Percentiles rank a stretch among this genome's conserved stretches.
phyloP scores from a whole-genome alignment of 35 echinoderm and acorn worm species.

The Antedon bifida region DNA sequence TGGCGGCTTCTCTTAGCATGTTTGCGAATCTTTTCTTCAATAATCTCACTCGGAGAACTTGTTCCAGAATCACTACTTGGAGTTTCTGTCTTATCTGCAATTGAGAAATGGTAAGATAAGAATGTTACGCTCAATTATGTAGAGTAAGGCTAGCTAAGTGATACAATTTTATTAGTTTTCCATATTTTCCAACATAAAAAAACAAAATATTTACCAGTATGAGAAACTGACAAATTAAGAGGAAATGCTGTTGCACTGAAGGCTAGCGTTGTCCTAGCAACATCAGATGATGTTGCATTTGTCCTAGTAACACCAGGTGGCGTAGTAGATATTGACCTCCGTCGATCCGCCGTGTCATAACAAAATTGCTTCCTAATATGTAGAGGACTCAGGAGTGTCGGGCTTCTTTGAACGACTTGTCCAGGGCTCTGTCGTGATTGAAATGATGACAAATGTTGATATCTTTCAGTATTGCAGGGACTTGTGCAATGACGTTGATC shows the following conservation, averaged over 20 bases:
- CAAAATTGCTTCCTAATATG: not conserved
- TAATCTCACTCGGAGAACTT: conserved; percentile 40
- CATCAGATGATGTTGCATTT: not conserved
- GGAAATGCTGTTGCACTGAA: not conserved
- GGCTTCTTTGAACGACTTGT: not conserved
- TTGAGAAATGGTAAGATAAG: too few species aligned
- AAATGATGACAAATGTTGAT: not conserved
- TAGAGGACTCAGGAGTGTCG: not conserved
- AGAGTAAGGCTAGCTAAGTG: too few species aligned
- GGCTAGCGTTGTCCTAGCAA: not conserved
- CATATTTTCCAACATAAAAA: too few species aligned
- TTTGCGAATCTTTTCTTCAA: conserved; percentile 25
- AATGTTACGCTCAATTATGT: too few species aligned
- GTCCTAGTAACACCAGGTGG: not conserved
- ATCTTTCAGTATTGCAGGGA: not conserved
- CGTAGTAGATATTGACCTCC: not conserved
- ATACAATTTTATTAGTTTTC: too few species aligned
- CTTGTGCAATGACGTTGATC: not conserved
- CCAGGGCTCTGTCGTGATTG: not conserved
- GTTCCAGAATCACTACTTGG: conserved; percentile 63
- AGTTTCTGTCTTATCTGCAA: not conserved
- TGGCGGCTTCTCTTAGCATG: not conserved
- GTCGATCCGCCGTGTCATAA: not conserved
- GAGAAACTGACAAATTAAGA: not conserved
- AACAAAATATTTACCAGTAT: not conserved